Evolutionary conservation across 2,797 vertebrate genomes (phyloP).

Genomic region (Poecilia velifera): DNA sequence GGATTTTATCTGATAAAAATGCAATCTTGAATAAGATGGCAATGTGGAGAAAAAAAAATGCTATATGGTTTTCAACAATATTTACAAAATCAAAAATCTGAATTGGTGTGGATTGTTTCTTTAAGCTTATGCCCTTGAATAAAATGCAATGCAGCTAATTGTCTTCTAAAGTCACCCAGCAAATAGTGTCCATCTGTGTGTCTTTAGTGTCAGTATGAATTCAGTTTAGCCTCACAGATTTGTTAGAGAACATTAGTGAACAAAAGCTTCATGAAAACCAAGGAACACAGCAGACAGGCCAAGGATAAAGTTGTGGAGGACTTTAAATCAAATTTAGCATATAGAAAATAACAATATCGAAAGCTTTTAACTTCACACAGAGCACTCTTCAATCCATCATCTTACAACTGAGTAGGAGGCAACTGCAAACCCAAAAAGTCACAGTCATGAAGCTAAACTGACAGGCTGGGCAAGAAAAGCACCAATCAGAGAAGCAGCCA

Average conservation of each 20-base stretch:
- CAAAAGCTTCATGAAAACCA: neutral
- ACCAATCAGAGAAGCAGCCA: neutral
- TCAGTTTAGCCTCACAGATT: neutral
- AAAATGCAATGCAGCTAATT: neutral
- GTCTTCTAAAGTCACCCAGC: neutral
- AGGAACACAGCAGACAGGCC: neutral
- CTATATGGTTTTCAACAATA: neutral
- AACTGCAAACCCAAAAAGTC: neutral
- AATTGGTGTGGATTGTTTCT: neutral
- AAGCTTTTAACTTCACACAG: neutral
- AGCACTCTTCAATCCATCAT: neutral
- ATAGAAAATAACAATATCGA: neutral
- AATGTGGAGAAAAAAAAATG: neutral
- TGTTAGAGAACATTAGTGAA: neutral
- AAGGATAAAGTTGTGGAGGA: neutral
- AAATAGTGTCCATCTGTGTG: neutral
- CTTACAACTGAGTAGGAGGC: neutral
- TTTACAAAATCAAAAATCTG: neutral
- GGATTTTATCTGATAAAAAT: neutral
- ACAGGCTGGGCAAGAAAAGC: neutral
- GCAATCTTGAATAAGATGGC: neutral
- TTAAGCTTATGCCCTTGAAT: neutral
- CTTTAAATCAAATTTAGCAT: neutral
- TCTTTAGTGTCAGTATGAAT: too few relatives aligned
- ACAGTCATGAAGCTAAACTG: neutral